Percentiles rank a stretch among this genome's conserved stretches.
These are phyloP conservation scores for Trichopria drosophilae DNA, from an alignment of 2,888 invertebrate genomes.

Conservation along the genomic window DNA sequence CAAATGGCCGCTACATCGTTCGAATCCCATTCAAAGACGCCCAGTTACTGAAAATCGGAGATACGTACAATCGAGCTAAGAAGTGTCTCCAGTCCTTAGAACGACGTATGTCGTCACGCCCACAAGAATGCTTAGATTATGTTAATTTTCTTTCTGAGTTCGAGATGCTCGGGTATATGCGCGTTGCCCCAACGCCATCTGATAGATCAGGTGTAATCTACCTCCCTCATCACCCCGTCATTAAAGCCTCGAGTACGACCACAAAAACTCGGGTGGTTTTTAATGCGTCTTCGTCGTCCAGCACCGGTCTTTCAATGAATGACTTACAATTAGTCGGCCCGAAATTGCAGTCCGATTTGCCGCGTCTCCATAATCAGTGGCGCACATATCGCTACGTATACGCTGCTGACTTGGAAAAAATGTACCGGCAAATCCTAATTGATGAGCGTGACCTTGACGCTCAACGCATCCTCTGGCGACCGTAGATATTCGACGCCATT, in stretches of 20 bases:
- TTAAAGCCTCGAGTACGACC: conserved; percentile 9
- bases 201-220: neutral
- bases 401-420: too few relatives aligned
- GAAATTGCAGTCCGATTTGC: conserved; percentile 14
- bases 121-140: neutral
- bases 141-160: neutral
- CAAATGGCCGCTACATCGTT: conserved; percentile 6
- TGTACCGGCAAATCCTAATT: too few relatives aligned
- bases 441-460: too few relatives aligned
- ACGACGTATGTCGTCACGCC: neutral
- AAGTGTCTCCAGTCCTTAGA: neutral
- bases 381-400: conserved; percentile 8
- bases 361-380: conserved; percentile 6
- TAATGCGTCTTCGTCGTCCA: conserved; percentile 19
- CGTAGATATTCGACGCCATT: too few relatives aligned
- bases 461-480: too few relatives aligned
- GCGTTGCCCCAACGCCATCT: neutral
- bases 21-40: conserved; percentile 1
- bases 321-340: conserved; percentile 21
- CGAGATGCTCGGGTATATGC: neutral
- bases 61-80: neutral
- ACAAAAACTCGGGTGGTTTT: conserved; percentile 25
- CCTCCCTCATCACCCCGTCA: conserved; percentile 15
- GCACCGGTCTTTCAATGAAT: conserved; percentile 14
- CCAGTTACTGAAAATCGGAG: neutral